Evolutionary conservation across 1,140 invertebrate species (phyloP).

Genomic region (Zaprionus lachaisei): DNA sequence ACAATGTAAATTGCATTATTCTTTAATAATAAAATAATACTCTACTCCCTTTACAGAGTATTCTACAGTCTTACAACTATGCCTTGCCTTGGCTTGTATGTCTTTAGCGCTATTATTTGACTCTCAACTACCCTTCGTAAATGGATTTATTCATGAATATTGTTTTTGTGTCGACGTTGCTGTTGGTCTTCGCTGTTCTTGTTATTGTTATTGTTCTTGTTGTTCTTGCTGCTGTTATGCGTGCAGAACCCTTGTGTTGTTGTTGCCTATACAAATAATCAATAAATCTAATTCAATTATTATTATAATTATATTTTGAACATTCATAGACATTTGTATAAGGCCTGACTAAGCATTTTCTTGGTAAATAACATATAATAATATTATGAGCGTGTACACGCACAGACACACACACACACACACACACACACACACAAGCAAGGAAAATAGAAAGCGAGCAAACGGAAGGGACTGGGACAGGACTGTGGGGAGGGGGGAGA

Average conservation of each 20-base stretch:
- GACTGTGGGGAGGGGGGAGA: conserved; percentile 27
- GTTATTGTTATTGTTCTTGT: conserved; percentile 10
- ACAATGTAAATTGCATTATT: neutral
- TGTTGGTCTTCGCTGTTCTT: conserved; percentile 7
- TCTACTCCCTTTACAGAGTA: neutral
- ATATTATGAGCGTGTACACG: conserved; percentile 69
- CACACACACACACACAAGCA: neutral
- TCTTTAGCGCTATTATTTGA: conserved; percentile 51
- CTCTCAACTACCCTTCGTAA: conserved; percentile 51
- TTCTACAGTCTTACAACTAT: conserved; percentile 1
- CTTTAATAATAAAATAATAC: neutral
- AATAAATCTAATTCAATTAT: conserved; percentile 84
- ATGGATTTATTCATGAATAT: conserved; percentile 51
- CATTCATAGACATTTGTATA: conserved; percentile 83
- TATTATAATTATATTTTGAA: conserved; percentile 84
- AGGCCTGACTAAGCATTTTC: conserved; percentile 82
- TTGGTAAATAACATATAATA: conserved; percentile 83
- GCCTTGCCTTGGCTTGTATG: conserved; percentile 6
- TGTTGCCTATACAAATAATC: conserved; percentile 76
- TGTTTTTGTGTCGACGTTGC: conserved; percentile 26
- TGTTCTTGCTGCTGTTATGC: conserved; percentile 23
- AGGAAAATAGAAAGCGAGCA: conserved; percentile 30
- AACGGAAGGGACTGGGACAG: conserved; percentile 8
- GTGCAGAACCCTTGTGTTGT: conserved; percentile 36
- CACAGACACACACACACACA: conserved; percentile 1